Percentiles rank a stretch among this genome's conserved stretches.
Evolutionary conservation across 2,797 vertebrate species (phyloP).

Genomic region (Epinephelus malabaricus): DNA sequence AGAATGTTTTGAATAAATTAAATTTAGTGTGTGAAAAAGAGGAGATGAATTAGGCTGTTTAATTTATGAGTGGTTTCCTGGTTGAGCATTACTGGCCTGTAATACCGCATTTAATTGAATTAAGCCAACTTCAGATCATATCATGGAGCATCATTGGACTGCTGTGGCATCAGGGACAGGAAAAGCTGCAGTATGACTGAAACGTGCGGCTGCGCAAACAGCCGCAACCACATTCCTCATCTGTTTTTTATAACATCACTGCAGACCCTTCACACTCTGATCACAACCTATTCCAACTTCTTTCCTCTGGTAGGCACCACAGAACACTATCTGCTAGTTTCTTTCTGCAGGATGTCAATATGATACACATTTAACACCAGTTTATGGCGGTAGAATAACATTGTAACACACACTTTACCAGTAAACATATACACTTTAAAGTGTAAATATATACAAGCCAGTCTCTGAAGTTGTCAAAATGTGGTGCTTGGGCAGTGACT

Average conservation of each 20-base stretch:
- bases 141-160: conserved; percentile 29
- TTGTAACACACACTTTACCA: no score
- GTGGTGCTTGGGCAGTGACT: no score
- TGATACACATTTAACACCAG: no score
- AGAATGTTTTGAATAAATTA: conserved; percentile 49
- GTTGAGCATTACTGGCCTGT: conserved; percentile 51
- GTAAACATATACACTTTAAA: no score
- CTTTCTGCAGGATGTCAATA: no score
- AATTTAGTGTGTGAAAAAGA: conserved; percentile 40
- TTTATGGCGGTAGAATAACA: no score
- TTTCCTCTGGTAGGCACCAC: no score
- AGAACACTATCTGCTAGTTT: no score
- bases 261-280: no score
- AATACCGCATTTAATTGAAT: conserved; percentile 64
- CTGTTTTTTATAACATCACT: conserved; percentile 32
- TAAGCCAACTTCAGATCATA: conserved; percentile 55
- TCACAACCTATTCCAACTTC: no score
- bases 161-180: conserved; percentile 2
- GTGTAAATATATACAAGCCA: no score
- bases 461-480: no score
- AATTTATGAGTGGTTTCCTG: conserved; percentile 55
- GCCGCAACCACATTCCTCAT: conserved; percentile 18
- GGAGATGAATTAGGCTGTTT: conserved; percentile 55
- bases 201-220: conserved; percentile 28
- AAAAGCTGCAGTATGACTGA: conserved; percentile 10